Conservation (phyloP, 1,140 invertebrate genomes). For the Lucilia sericata region DNA sequence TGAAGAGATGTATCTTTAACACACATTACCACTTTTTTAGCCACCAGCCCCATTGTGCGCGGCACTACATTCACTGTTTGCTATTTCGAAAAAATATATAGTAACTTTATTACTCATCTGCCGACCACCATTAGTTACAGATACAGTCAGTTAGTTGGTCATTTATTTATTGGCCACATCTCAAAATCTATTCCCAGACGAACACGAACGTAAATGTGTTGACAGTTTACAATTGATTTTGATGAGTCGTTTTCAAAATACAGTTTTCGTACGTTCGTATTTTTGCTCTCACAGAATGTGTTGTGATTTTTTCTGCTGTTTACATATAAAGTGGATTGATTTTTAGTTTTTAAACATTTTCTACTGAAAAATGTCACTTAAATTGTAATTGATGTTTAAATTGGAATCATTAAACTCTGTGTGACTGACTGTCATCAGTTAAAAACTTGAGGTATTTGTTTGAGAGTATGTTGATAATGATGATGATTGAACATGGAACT, state of each 20-base stretch:
- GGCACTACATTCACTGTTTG: neutral
- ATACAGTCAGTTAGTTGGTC: neutral
- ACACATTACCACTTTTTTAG: too few relatives aligned
- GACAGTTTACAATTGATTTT: conserved; percentile 40
- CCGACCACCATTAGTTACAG: too few relatives aligned
- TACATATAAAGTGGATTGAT: too few relatives aligned
- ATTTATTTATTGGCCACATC: neutral
- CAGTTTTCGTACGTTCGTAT: neutral
- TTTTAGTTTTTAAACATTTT: neutral
- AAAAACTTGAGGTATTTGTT: too few relatives aligned
- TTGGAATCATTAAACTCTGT: neutral
- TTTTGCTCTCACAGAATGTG: neutral
- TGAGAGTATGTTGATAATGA: too few relatives aligned
- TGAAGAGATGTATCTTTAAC: too few relatives aligned
- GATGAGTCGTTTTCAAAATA: conserved; percentile 13
- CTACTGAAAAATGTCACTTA: neutral
- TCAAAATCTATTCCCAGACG: neutral
- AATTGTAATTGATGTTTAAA: conserved; percentile 2
- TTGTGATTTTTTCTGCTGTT: too few relatives aligned
- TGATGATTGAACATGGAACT: too few relatives aligned
- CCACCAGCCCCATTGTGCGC: neutral
- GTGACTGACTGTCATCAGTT: too few relatives aligned
- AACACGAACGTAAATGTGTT: conserved; percentile 7
- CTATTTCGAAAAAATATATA: neutral
- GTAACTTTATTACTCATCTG: conserved; percentile 24